These are phyloP conservation scores for Tragelaphus eurycerus DNA, from an alignment of 2,797 vertebrate genomes.

Conservation along the genomic window DNA sequence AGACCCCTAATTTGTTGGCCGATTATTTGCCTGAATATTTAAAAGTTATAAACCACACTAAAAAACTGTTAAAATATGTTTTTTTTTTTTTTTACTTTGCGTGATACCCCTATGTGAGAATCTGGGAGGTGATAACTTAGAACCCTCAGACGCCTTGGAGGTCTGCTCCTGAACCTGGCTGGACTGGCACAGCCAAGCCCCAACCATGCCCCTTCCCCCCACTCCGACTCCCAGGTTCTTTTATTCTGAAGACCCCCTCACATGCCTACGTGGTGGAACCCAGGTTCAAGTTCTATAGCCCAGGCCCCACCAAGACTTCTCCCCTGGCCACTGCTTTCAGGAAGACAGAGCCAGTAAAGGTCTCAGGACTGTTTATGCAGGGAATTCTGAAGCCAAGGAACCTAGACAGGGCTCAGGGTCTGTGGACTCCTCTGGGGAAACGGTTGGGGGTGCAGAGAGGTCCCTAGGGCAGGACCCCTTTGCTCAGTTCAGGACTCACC, in stretches of 20 bases:
- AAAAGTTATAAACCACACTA: neutral
- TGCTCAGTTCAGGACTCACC: neutral
- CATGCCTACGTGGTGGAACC: fast-evolving
- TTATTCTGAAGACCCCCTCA: neutral
- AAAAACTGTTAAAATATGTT: neutral
- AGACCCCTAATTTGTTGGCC: neutral
- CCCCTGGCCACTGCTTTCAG: neutral
- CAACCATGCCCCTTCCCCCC: neutral
- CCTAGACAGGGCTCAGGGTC: neutral
- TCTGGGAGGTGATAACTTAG: neutral
- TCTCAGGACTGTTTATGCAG: neutral
- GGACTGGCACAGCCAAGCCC: fast-evolving
- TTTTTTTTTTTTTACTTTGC: neutral
- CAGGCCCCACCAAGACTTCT: fast-evolving
- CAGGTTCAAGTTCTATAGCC: neutral
- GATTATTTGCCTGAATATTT: neutral
- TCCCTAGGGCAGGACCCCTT: neutral
- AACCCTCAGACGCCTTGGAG: neutral
- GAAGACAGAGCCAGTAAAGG: neutral
- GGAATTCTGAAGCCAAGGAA: neutral
- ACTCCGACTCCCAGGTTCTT: neutral
- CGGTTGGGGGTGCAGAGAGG: neutral
- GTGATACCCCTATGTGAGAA: fast-evolving
- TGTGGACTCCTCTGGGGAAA: neutral
- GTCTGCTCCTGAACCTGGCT: neutral